phyloP scores from a whole-genome alignment of 1,140 invertebrate genomes.

The Bombus confusus region DNA sequence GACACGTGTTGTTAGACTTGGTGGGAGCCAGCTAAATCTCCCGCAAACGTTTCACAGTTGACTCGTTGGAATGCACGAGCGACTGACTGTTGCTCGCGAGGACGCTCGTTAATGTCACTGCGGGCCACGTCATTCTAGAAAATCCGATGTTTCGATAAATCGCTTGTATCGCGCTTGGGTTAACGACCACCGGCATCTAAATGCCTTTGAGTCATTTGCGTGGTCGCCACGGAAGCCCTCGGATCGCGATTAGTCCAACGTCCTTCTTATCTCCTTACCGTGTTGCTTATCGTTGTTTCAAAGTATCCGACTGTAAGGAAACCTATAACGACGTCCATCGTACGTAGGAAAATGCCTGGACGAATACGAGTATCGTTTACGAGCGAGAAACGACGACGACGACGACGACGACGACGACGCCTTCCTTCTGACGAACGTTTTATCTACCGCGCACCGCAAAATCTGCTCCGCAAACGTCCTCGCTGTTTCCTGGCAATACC shows the following conservation, averaged over 20 bases:
- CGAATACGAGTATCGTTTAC: too few species aligned
- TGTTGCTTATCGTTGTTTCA: too few species aligned
- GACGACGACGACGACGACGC: not conserved
- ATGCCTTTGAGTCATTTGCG: not conserved
- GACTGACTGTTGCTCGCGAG: constrained; percentile 25
- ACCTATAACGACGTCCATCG: not conserved
- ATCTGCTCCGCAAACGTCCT: not conserved
- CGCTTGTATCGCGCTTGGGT: not conserved
- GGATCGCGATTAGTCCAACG: too few species aligned
- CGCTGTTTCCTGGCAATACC: not conserved
- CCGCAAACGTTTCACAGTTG: constrained; percentile 46
- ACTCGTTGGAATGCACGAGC: constrained; percentile 58
- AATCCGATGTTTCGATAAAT: constrained; percentile 34
- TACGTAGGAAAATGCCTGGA: too few species aligned
- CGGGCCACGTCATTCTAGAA: constrained; percentile 39
- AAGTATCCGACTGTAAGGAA: not conserved
- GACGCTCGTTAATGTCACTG: constrained; percentile 39
- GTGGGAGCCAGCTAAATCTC: constrained; percentile 47
- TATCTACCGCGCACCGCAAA: not conserved
- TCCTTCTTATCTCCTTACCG: not conserved
- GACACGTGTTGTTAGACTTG: constrained; percentile 49
- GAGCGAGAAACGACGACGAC: not conserved
- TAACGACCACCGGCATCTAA: not conserved
- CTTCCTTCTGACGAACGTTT: not conserved
- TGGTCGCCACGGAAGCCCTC: not conserved